A percentile compares a stretch with the other conserved stretches of the same genome.
Evolutionary conservation across 2,113 vertebrate genomes (phyloP).

Genomic region (Alosa alosa): DNA sequence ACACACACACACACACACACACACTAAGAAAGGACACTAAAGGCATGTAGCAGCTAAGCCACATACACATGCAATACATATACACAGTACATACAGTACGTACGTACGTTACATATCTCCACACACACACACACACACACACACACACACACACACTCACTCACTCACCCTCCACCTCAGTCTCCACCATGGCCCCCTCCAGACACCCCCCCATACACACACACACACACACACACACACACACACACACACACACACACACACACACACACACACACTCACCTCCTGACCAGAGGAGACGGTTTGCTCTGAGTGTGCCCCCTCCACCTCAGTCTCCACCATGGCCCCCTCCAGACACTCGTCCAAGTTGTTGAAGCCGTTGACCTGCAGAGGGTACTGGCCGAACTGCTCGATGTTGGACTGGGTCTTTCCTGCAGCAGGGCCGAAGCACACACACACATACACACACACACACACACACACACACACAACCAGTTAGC

Average conservation of each 20-base stretch:
- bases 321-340: conserved; percentile 89
- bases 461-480: too few relatives aligned
- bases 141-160: not conserved
- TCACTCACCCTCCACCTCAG: not conserved
- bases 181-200: too few relatives aligned
- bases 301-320: conserved; percentile 70
- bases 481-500: too few relatives aligned
- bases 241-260: too few relatives aligned
- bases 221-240: too few relatives aligned
- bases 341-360: conserved; percentile 95
- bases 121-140: not conserved
- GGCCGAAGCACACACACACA: not conserved
- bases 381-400: conserved; percentile 96
- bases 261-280: conserved; percentile 22
- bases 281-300: conserved; percentile 85
- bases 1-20: not conserved
- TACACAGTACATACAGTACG: not conserved
- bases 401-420: conserved; percentile 94
- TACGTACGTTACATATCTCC: not conserved
- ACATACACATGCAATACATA: not conserved
- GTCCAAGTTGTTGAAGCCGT: conserved; percentile 87
- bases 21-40: conserved; percentile 14
- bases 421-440: conserved; percentile 77
- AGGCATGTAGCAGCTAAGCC: not conserved
- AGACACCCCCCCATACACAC: not conserved